These are phyloP conservation scores for Podiceps cristatus DNA, from an alignment of 2,113 vertebrate species.

Conservation along the genomic window DNA sequence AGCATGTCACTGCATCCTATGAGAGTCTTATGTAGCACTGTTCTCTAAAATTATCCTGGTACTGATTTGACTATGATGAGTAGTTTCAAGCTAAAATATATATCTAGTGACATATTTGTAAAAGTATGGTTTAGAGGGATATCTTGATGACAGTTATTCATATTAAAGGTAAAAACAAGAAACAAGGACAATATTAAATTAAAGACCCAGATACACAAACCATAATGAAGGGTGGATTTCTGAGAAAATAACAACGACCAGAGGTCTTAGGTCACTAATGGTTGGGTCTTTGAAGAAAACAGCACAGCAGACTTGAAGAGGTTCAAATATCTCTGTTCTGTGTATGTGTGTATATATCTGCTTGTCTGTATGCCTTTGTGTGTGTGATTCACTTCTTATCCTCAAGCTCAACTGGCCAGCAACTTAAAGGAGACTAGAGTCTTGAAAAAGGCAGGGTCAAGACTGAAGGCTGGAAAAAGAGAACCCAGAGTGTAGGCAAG, in stretches of 20 bases:
- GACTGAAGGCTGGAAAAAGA: neutral
- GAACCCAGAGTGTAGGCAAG: too few species aligned
- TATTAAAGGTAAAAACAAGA: neutral
- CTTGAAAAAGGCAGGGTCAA: neutral
- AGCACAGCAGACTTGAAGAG: neutral
- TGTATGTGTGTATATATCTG: too few species aligned
- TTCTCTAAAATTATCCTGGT: neutral
- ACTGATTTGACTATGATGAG: neutral
- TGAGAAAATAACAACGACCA: neutral
- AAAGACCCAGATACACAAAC: neutral
- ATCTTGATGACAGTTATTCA: neutral
- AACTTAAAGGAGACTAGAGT: neutral
- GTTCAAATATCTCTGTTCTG: neutral
- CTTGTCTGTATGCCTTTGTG: fast-evolving
- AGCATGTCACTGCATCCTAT: neutral
- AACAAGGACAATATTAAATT: neutral
- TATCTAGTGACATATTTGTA: neutral
- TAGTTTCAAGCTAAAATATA: neutral
- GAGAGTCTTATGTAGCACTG: neutral
- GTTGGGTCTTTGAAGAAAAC: neutral
- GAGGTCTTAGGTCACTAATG: neutral
- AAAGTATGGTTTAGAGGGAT: neutral
- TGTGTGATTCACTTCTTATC: fast-evolving
- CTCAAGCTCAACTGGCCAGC: neutral
- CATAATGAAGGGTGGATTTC: neutral